Evolutionary conservation across 2,888 invertebrate species (phyloP), one percentile per base, ranked within the genome.

Genomic region (Argyresthia goedartella): DNA sequence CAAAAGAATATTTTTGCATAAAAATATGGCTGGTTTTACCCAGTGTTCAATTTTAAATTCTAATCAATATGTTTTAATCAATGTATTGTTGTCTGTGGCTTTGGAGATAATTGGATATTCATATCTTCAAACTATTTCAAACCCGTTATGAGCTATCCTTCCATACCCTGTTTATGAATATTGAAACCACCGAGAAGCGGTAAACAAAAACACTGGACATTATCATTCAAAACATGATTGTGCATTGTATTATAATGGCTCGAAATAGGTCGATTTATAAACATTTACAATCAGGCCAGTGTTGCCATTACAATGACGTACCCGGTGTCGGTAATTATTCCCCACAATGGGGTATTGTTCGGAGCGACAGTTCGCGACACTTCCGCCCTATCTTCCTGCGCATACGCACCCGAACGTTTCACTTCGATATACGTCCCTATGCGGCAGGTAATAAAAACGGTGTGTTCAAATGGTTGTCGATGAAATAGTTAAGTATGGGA

Each of bases 291-390:
- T 42, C 52, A 47, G 45, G 35, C 13, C 47, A 48, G 52, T 52
- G 52, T 52, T 52, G 47, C 47, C 41, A 47, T 42, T 33, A 53
- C 50, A 50, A 53, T 50, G 48, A 14, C 50, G 49, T 46, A n/a
- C 45, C 36, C 47, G 48, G 42, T 42, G 56, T 59, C 61, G 66
- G 66, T 73, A 74, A 76, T 76, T 75, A 71, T 68, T 56, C 57
- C 60, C 68, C 70, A 82, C 82, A 85, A 84, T 82, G 68, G 79
- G 53, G 72, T 67, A 81, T 82, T 84, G 82, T 82, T 65, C 72
- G 67, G 63, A 68, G 69, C 70, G 68, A 54, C 54, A 54, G 34
- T 36, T 48, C 46, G 64, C 66, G 64, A 64, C 71, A 71, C 73
- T 74, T 80, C 81, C 81, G 74, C 67, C 63, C 59, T 52, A 58